Conservation (phyloP, 2,797 vertebrate genomes). For the Lagodon rhomboides region DNA sequence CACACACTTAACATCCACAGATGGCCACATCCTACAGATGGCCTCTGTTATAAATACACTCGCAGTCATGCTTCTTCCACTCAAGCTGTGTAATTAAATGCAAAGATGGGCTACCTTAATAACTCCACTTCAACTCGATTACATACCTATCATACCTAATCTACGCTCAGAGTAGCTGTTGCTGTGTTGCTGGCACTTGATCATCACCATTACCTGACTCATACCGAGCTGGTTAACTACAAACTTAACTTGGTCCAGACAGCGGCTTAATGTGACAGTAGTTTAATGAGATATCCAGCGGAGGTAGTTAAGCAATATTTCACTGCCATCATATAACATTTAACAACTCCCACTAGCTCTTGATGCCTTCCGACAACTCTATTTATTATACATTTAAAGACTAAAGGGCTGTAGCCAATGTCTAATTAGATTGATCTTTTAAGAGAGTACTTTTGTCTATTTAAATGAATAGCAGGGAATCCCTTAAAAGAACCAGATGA, state of each 20-base stretch:
- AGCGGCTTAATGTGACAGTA: conserved; percentile 39
- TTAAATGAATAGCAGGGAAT: conserved; percentile 25
- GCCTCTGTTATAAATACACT: conserved; percentile 65
- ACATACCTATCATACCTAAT: conserved; percentile 46
- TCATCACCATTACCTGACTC: conserved; percentile 17
- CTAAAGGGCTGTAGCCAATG: neutral
- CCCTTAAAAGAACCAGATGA: neutral
- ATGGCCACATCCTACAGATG: conserved; percentile 67
- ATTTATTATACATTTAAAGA: conserved; percentile 61
- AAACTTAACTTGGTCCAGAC: conserved; percentile 12
- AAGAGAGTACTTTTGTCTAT: conserved; percentile 35
- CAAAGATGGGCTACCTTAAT: conserved; percentile 37
- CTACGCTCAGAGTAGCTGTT: neutral
- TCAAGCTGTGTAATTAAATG: conserved; percentile 44
- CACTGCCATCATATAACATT: conserved; percentile 58
- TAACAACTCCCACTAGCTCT: conserved; percentile 46
- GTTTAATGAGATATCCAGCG: conserved; percentile 45
- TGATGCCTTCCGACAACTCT: conserved; percentile 49
- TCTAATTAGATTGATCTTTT: conserved; percentile 24
- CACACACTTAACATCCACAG: conserved; percentile 47
- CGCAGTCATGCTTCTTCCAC: conserved; percentile 46
- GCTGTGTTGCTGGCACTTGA: neutral
- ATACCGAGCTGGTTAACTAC: conserved; percentile 2
- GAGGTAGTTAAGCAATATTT: conserved; percentile 48
- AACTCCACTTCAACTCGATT: conserved; percentile 36